Evolutionary conservation across 1,140 invertebrate genomes (phyloP).

Genomic region (Lineus longissimus): DNA sequence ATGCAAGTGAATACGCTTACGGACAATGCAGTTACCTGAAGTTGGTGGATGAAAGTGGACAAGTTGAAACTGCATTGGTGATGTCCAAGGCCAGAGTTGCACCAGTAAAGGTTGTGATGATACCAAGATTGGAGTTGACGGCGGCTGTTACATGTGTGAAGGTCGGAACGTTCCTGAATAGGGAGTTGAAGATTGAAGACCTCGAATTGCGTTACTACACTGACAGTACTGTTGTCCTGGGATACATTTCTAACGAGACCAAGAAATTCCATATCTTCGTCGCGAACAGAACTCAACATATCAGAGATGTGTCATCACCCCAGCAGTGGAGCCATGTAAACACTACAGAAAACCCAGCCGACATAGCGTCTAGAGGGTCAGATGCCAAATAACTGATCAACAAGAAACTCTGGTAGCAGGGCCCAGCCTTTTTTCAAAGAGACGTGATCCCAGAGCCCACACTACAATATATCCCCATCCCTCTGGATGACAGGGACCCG

Average conservation of each 20-base stretch:
- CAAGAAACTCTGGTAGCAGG: too few relatives aligned
- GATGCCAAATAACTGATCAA: too few relatives aligned
- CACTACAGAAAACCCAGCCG: neutral
- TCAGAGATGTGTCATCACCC: neutral
- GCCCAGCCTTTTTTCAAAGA: too few relatives aligned
- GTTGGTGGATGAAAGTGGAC: neutral
- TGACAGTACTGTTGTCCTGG: neutral
- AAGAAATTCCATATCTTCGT: neutral
- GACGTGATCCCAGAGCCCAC: too few relatives aligned
- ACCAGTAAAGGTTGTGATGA: conserved; percentile 19
- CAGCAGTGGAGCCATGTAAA: conserved; percentile 1
- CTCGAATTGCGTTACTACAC: conserved; percentile 1
- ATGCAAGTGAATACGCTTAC: conserved; percentile 25
- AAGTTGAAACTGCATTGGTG: conserved; percentile 22
- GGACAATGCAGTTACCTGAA: conserved; percentile 27
- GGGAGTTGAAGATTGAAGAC: conserved; percentile 10
- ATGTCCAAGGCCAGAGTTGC: conserved; percentile 24
- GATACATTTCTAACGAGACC: neutral
- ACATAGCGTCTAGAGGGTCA: conserved; percentile 5
- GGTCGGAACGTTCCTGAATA: conserved; percentile 12
- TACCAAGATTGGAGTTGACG: conserved; percentile 24
- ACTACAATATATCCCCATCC: too few relatives aligned
- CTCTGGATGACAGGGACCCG: too few relatives aligned
- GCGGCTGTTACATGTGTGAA: conserved; percentile 24
- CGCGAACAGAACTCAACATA: neutral